Conservation (phyloP, 92 coral and sea anemone species). For the Umimayanthus chanpuru region DNA sequence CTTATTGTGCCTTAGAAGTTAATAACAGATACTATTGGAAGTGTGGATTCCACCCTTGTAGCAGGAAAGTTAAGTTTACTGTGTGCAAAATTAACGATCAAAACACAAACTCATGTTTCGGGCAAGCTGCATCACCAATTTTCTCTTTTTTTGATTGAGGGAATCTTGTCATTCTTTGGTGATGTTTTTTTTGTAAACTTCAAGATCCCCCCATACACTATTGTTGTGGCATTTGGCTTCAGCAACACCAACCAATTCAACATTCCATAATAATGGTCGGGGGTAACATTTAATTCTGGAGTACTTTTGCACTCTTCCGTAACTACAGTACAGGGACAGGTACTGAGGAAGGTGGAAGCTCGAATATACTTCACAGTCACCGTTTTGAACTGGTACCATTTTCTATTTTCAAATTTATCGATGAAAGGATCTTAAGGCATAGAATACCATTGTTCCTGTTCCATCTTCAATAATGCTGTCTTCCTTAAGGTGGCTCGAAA, state of each 20-base stretch:
- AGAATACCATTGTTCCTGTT: conserved; percentile 39
- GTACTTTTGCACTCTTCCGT: conserved; percentile 8
- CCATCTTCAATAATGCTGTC: conserved; percentile 48
- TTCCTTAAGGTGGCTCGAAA: too few species aligned
- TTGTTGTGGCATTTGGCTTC: conserved; percentile 52
- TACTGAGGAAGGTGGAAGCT: conserved; percentile 49
- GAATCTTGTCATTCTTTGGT: conserved; percentile 44
- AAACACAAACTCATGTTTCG: too few species aligned
- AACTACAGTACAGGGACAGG: conserved; percentile 8
- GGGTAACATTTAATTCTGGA: background rate
- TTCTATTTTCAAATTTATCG: conserved; percentile 26
- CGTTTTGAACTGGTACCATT: conserved; percentile 13
- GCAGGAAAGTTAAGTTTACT: too few species aligned
- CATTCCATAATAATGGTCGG: conserved; percentile 46
- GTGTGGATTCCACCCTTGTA: too few species aligned
- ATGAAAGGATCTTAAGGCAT: conserved; percentile 44
- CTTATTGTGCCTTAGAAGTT: too few species aligned
- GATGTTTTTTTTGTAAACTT: conserved; percentile 38
- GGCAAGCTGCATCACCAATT: conserved; percentile 24
- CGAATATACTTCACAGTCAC: conserved; percentile 34
- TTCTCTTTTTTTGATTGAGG: conserved; percentile 23
- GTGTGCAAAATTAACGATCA: too few species aligned
- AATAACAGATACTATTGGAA: too few species aligned
- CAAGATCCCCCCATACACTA: conserved; percentile 9
- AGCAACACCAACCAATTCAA: conserved; percentile 25